Base-by-base conservation (phyloP, 2,797 vertebrate genomes). In the Pseudochromis fuscus region DNA sequence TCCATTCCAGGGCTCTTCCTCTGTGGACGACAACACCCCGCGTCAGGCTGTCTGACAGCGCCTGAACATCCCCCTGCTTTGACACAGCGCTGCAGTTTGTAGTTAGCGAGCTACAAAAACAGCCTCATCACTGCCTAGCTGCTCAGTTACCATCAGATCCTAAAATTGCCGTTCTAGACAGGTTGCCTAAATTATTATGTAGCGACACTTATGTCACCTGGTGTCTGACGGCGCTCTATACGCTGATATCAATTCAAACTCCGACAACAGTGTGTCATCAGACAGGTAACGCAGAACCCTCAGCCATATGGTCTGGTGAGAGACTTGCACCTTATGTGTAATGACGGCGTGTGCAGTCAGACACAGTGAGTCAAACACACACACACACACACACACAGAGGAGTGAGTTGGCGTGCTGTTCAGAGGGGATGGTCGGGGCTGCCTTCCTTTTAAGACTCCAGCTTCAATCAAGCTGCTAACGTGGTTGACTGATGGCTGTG, bases 1-100 rank as follows among this genome's bases (percentile, higher is more conserved):
- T 89, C 88, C 88, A 89, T 94, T 94, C 84, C 90, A 90, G 50
- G 61, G 84, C 79, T 90, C 91, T 94, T 94, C 94, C 94, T 94
- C 82, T 91, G 82, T 67, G 85, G 88, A 81, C 75, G 83, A 90
- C 90, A 92, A 88, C 85, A 91, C 89, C 87, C 90, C 73, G 86
- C 91, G 89, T 91, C 89, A 88, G 89, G 49, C 85, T 88, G 89
- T 91, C 89, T 91, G 85, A 92, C 81, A 76, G 74, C 9, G 75
- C 55, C 61, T 57, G 81, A 71, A 88, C 87, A 89, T 86, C 86
- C 75, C 79, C 11, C 44, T 15, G 72, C 72, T 61, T 61, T 53
- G 59, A 64, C 42, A 35, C 15, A 3, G n/a, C 33, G n/a, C 31
- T 4, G 19, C 8, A 21, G 42, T 11, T 45, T 6, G n/a, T 44